Evolutionary conservation across 2,888 invertebrate genomes (phyloP).

Genomic region (Rhorus exstirpatorius): DNA sequence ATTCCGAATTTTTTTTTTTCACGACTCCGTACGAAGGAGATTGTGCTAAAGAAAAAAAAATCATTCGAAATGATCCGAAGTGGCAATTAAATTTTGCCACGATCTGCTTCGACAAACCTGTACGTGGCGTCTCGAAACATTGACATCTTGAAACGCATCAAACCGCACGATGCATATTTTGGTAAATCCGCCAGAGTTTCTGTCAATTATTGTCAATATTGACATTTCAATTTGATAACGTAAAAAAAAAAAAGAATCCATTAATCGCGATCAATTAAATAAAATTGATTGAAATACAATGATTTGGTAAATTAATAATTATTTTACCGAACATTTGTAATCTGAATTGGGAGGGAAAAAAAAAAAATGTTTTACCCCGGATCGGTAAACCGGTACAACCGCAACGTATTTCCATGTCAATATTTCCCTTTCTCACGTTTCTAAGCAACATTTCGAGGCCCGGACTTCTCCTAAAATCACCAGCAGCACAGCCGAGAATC

Average conservation of each 20-base stretch:
- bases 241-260: not conserved
- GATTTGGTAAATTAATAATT: too few relatives aligned
- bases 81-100: too few relatives aligned
- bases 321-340: too few relatives aligned
- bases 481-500: constrained; percentile 89
- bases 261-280: not conserved
- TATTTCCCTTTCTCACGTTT: constrained; percentile 79
- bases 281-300: constrained; percentile 2
- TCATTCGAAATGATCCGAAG: too few relatives aligned
- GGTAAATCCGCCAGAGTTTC: constrained; percentile 87
- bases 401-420: constrained; percentile 83
- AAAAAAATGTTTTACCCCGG: constrained; percentile 81
- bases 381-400: constrained; percentile 85
- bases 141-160: constrained; percentile 88
- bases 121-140: constrained; percentile 89
- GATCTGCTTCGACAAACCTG: constrained; percentile 80
- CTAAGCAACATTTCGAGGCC: constrained; percentile 81
- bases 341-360: too few relatives aligned
- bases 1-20: not conserved
- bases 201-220: constrained; percentile 77
- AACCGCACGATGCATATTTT: constrained; percentile 89
- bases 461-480: constrained; percentile 87
- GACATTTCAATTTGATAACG: constrained; percentile 1
- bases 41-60: too few relatives aligned
- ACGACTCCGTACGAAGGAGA: too few relatives aligned